Base-by-base conservation (phyloP, 2,888 invertebrate species). In the Stenurella melanura region DNA sequence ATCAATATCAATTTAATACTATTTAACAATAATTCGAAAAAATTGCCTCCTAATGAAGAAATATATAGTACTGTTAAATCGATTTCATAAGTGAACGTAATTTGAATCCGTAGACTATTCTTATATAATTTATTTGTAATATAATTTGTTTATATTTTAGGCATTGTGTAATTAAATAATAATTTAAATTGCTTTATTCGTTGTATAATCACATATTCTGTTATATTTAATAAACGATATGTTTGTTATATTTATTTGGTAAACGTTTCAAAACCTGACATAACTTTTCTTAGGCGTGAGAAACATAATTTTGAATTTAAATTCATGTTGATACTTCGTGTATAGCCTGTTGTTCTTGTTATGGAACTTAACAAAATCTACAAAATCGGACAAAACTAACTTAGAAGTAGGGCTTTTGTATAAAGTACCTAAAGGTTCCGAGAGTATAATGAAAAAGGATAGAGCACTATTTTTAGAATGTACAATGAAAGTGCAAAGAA, bases 1-100 rank as follows among this genome's bases (percentile, higher is more conserved):
- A 50, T 15, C 50, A 50, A 50, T 50, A n/a, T 50, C 15, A 50
- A 50, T n/a, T 50, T 50, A 50, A 42, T 42, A 42, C 12, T 15
- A 15, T 50, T 50, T 50, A 50, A 50, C 50, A n/a, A 50, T n/a
- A 50, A 50, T 50, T 12, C 12, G n/a, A n/a, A 50, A 50, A 50
- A 50, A 50, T 3, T 50, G 1, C n/a, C 6, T 50, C 0, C n/a
- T n/a, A n/a, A 15, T 50, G 50, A n/a, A 15, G 50, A n/a, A 50
- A 50, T 50, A 50, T 50, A 34, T 50, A 50, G n/a, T 50, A 50
- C 50, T 50, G 50, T 50, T 50, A n/a, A 50, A 50, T 12, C n/a
- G 50, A 50, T 50, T 15, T 50, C 50, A n/a, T 50, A 50, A 50
- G 50, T 50, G 50, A 50, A 50, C 7, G 50, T 50, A 50, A 50